Evolutionary conservation across 92 coral and sea anemone genomes (phyloP), one percentile per base, ranked within the genome.

Genomic region (Virgularia gustaviana): DNA sequence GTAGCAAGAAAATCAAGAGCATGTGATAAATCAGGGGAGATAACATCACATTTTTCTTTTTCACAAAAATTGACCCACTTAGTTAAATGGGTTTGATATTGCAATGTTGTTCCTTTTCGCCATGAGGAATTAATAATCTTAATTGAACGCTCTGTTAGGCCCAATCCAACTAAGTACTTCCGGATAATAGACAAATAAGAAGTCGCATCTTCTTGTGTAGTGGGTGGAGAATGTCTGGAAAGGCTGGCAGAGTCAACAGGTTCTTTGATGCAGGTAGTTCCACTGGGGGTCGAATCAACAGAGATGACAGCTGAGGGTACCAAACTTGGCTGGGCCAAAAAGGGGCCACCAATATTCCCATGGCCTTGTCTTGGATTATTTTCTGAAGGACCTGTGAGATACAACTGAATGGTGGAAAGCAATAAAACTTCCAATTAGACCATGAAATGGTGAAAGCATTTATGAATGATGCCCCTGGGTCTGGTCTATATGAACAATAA

Each of bases 351-450:
- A 83, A 24, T 29, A 83, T 49, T 20, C 88, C 63, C 36, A 39
- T 73, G 35, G 78, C 84, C 41, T 65, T 49, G 44, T 83, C 80
- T 65, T 71, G 72, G 36, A 78, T 64, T 19, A 83, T 83, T 30
- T 83, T 83, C 63, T 83, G 84, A 6, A 79, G 45, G 22, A 84
- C 85, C 41, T 58, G 72, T 18, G 45, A 23, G 25, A 85, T 13
- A 25, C 85, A 84, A 32, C 88, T 80, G 58, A 84, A 84, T 35
- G 79, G 88, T 35, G 82, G 88, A 75, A 84, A 84, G 60, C 85
- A 84, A 52, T 84, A 75, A 38, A 84, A 53, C 7, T 34, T 6
- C 18, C 24, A 55, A 15, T 71, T 54, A 39, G 63, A 4, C 85
- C 88, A 84, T 65, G 79, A 79, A 41, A 84, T 79, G 44, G 81